Base-by-base conservation (phyloP, 2,797 vertebrate genomes). In the Anguilla megastoma region DNA sequence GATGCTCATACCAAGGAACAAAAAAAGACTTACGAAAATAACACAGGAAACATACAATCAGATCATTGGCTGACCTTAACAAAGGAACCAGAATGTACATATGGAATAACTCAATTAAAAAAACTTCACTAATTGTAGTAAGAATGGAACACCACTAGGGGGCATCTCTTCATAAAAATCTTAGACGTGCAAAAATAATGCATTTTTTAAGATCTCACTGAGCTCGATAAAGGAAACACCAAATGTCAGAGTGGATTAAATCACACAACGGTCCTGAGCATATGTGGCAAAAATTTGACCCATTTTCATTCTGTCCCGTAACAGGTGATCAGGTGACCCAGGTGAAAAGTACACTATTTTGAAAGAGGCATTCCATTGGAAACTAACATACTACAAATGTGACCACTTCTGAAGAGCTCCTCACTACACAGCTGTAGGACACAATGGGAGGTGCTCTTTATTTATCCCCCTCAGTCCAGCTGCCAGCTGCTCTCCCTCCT, bases 161-260 rank as follows among this genome's bases (percentile, higher is more conserved):
- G 74, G 86, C 86, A 86, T 79, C 6, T 76, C 45, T 86, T 76
- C 30, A 82, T 76, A 33, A 76, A 76, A 82, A 82, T 82, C 41
- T 82, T 50, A 50, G 21, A 48, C 4, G 45, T 82, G 24, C 8
- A 27, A 45, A 69, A 69, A 63, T 3, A 7, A 63, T 63, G 5
- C 24, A n/a, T 66, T 66, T 66, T 66, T n/a, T 69, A 0, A 27
- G 27, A 10, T 69, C n/a, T 24, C 63, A 27, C 21, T n/a, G 63
- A 27, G 63, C 27, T 69, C 9, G 1, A 82, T 82, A 10, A 82
- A 36, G 45, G 33, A 41, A 41, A 16, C 33, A 5, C 16, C 18
- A 45, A 18, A 36, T 79, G 33, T 41, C 74, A 18, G 16, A 41
- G 74, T 18, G 16, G 45, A 5, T 41, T 21, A 48, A 82, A 24